Base-by-base conservation (phyloP, 1,140 invertebrate genomes). In the Diorhabda sublineata region DNA sequence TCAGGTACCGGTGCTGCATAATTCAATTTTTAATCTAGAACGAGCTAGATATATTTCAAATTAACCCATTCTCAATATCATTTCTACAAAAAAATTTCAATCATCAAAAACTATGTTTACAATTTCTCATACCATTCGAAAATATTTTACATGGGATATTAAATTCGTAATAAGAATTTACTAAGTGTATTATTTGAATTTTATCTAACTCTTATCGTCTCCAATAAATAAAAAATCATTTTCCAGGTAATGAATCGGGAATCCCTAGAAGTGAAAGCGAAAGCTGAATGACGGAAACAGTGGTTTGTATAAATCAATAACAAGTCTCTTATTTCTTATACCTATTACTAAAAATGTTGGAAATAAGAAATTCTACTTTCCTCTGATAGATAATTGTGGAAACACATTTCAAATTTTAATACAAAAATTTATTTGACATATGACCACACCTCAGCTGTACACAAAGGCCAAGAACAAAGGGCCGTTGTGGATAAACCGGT, bases 401-500 rank as follows among this genome's bases (percentile, higher is more conserved):
- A 52, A 4, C 2, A n/a, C 6, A 3, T 52, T 6, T 52, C 3
- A 52, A 52, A 52, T 52, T 8, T 52, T 8, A 4, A 52, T 52
- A 6, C 6, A 52, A n/a, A n/a, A n/a, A 52, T 52, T 6, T 4
- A 52, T 60, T 60, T 60, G 58, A 63, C 61, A 63, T 26, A 26
- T 56, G 47, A 64, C 63, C 63, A 64, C 63, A 64, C 63, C 63
- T 64, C 63, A 56, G 63, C 47, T 52, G 47, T 52, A 45, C 41
- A 64, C 63, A 67, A 59, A 67, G 65, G n/a, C 2, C 47, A 52
- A 59, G 43, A 61, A 61, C 57, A 61, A 67, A 67, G 45, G 56
- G 9, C 42, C 44, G 56, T 56, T 57, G 56, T n/a, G 47, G 47
- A n/a, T 52, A 26, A 26, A 52, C 47, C 47, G 47, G 47, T 52